Evolutionary conservation across 2,797 vertebrate genomes (phyloP).

Genomic region (Crypturellus tataupa): DNA sequence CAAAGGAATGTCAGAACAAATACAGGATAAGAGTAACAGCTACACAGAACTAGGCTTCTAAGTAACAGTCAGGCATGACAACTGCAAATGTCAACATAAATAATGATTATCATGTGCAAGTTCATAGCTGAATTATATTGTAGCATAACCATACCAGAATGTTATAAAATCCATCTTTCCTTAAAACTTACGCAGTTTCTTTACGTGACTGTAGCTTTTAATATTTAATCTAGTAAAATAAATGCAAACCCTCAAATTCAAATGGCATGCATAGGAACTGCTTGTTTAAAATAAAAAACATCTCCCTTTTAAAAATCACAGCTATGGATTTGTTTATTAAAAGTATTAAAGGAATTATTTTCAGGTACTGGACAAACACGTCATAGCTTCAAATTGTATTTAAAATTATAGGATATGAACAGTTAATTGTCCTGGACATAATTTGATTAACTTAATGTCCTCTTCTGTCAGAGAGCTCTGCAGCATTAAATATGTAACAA

Average conservation of each 20-base stretch:
- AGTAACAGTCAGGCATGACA: not conserved
- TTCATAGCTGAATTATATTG: not conserved
- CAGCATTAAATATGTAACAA: not conserved
- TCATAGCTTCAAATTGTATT: not conserved
- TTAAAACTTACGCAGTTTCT: not conserved
- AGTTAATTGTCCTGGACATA: not conserved
- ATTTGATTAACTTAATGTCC: not conserved
- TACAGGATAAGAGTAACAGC: not conserved
- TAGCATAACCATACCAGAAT: not conserved
- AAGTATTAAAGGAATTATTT: not conserved
- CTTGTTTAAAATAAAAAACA: not conserved
- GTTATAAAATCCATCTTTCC: not conserved
- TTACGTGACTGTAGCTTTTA: not conserved
- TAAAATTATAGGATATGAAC: not conserved
- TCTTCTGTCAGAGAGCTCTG: not conserved
- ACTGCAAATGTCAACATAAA: slow-evolving; percentile 26
- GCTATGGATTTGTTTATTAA: not conserved
- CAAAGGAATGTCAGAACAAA: slow-evolving; percentile 6
- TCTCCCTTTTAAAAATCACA: not conserved
- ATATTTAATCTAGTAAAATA: not conserved
- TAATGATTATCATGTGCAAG: not conserved
- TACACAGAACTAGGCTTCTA: not conserved
- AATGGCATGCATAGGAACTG: not conserved
- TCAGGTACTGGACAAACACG: not conserved
- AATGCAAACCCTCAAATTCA: not conserved